These are phyloP conservation scores for Oceanodroma leucorhoa DNA, from an alignment of 2,797 vertebrate genomes.

Conservation along the genomic window DNA sequence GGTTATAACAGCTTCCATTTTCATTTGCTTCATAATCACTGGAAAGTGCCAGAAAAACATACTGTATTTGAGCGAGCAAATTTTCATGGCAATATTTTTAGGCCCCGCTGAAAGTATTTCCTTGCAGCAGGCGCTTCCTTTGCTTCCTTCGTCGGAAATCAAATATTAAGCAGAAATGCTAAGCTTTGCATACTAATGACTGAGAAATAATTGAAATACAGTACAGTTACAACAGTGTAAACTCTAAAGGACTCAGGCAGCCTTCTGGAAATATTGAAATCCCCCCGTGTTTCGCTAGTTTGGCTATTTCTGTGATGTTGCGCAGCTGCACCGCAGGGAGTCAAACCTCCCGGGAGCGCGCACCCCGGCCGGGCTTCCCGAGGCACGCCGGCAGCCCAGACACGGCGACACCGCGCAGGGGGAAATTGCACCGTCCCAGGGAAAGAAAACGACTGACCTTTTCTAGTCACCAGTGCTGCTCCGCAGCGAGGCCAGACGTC, in stretches of 20 bases:
- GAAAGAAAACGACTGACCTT: not conserved
- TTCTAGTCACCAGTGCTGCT: not conserved
- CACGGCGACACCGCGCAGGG: fast-evolving
- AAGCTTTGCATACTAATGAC: not conserved
- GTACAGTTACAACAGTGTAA: not conserved
- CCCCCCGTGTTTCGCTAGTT: not conserved
- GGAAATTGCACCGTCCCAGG: fast-evolving
- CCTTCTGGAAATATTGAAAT: not conserved
- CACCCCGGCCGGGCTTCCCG: not conserved
- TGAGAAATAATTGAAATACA: slow-evolving; percentile 1
- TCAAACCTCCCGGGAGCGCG: not conserved
- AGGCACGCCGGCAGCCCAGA: not conserved
- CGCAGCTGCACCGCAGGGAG: not conserved
- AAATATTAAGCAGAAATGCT: not conserved
- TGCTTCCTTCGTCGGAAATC: not conserved
- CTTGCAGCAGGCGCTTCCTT: not conserved
- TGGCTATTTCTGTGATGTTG: not conserved
- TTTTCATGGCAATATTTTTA: not conserved
- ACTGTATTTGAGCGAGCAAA: not conserved
- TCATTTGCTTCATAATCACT: slow-evolving; percentile 2
- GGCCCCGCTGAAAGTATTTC: not conserved
- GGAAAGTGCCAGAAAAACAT: not conserved
- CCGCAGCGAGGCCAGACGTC: fast-evolving
- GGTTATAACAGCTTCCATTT: slow-evolving; percentile 9
- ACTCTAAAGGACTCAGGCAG: not conserved